Evolutionary conservation across 2,888 invertebrate genomes (phyloP).

Genomic region (Drosophila atripex): DNA sequence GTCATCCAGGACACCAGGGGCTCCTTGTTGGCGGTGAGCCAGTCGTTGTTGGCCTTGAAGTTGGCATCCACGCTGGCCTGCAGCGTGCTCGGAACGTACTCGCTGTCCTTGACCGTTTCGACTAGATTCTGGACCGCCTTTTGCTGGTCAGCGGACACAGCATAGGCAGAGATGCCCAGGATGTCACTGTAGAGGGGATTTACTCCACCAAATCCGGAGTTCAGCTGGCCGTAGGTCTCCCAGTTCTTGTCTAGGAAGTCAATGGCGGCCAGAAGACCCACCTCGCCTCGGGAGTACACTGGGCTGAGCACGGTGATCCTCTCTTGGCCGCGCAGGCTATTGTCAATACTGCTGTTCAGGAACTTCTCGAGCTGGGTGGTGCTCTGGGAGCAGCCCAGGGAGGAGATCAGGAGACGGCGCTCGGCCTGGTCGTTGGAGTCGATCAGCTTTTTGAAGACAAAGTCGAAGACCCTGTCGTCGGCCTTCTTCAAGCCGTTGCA

Average conservation of each 20-base stretch:
- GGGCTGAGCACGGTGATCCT: slow-evolving; percentile 72
- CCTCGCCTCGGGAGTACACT: slow-evolving; percentile 74
- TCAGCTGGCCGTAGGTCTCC: slow-evolving; percentile 70
- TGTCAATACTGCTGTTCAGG: slow-evolving; percentile 78
- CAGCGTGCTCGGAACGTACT: slow-evolving; percentile 50
- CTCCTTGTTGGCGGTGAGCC: slow-evolving; percentile 76
- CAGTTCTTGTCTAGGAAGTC: slow-evolving; percentile 85
- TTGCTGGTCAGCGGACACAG: slow-evolving; percentile 71
- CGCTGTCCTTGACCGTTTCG: slow-evolving; percentile 60
- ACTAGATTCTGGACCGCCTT: slow-evolving; percentile 66
- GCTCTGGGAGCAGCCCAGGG: slow-evolving; percentile 88
- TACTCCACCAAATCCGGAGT: slow-evolving; percentile 64
- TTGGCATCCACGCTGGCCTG: slow-evolving; percentile 58
- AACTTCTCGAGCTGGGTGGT: slow-evolving; percentile 85
- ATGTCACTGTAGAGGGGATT: slow-evolving; percentile 78
- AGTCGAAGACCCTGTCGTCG: slow-evolving; percentile 86
- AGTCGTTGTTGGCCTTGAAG: slow-evolving; percentile 66
- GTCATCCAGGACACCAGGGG: slow-evolving; percentile 75
- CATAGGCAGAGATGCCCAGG: slow-evolving; percentile 69
- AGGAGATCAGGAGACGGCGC: slow-evolving; percentile 85
- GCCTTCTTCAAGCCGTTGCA: slow-evolving; percentile 82
- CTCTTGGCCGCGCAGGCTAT: slow-evolving; percentile 73
- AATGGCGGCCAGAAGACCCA: slow-evolving; percentile 85
- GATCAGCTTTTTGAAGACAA: slow-evolving; percentile 86
- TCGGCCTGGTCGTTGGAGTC: slow-evolving; percentile 86